phyloP scores from a whole-genome alignment of 2,888 invertebrate genomes.

The Dicyrtoma fusca region DNA sequence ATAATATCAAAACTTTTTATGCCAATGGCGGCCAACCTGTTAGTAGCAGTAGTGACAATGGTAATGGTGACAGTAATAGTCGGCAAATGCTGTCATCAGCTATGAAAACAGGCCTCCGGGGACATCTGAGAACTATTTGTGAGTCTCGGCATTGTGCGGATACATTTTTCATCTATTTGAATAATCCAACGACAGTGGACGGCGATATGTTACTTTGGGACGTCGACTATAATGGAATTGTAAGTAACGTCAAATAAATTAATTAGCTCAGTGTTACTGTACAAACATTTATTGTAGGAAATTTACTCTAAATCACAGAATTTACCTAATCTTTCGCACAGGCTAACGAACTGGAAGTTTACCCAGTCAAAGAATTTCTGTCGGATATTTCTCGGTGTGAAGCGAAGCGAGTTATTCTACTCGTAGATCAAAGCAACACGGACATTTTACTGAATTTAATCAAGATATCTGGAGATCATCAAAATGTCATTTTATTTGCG shows the following conservation, averaged over 20 bases:
- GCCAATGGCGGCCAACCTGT: conserved; percentile 60
- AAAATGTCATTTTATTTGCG: conserved; percentile 49
- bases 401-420: conserved; percentile 61
- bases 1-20: conserved; percentile 63
- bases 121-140: conserved; percentile 62
- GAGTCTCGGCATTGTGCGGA: conserved; percentile 62
- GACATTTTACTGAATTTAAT: conserved; percentile 56
- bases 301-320: not conserved
- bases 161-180: conserved; percentile 63
- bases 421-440: conserved; percentile 63
- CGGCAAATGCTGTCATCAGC: conserved; percentile 45
- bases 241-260: conserved; percentile 54
- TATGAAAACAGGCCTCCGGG: conserved; percentile 61
- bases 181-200: conserved; percentile 62
- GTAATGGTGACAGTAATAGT: conserved; percentile 18
- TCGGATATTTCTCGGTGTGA: conserved; percentile 61
- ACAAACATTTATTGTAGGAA: too few relatives aligned
- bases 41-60: conserved; percentile 14
- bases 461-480: conserved; percentile 48
- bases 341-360: conserved; percentile 59
- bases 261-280: not conserved
- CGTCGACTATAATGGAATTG: conserved; percentile 62
- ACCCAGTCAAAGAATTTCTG: conserved; percentile 62
- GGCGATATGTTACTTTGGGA: conserved; percentile 64
- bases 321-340: conserved; percentile 25